Base-by-base conservation (phyloP, 2,113 vertebrate genomes). In the Crypturellus undulatus region DNA sequence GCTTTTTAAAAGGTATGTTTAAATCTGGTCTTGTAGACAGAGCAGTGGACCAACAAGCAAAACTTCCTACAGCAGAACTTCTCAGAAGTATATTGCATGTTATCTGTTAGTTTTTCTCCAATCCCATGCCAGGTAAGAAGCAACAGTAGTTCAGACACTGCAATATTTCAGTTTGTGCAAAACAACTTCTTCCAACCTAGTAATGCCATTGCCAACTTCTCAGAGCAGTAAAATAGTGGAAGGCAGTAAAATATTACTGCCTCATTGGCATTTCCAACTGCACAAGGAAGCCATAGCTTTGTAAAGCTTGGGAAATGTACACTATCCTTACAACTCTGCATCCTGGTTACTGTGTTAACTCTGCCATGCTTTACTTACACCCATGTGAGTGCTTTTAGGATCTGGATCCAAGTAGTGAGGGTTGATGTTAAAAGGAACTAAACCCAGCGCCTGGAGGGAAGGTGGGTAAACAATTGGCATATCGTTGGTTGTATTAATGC, bases 351-450 rank as follows among this genome's bases (percentile, higher is more conserved):
- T 58, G 28, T 49, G 10, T 77, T 49, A 69, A 20, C 51, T 87
- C 76, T 88, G 84, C n/a, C 10, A 8, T 43, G 36, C 24, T 76
- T 90, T 95, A 96, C 97, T 92, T 97, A 99, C 98, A 91, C 98
- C 98, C 99, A 99, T 99, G 95, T 99, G 99, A 93, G 96, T 98
- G 95, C 98, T 99, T 94, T 93, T 95, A 54, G 84, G 83, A 84
- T 99, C 98, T 24, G 97, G 19, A 62, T 99, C 99, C 96, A 98
- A 96, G 94, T 97, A 99, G 95, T 99, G 99, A 2, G 98, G 98
- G 89, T 99, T 99, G 89, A 99, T 98, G 96, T 99, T 99, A 94
- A 99, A 99, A 82, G 99, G 98, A 58, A 99, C 98, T 85, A 99
- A 97, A 79, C 97, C 98, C 42, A 99, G 96, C 84, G 98, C 98